Evolutionary conservation across 2,888 invertebrate species (phyloP).

Genomic region (Dichetophora obliterata): DNA sequence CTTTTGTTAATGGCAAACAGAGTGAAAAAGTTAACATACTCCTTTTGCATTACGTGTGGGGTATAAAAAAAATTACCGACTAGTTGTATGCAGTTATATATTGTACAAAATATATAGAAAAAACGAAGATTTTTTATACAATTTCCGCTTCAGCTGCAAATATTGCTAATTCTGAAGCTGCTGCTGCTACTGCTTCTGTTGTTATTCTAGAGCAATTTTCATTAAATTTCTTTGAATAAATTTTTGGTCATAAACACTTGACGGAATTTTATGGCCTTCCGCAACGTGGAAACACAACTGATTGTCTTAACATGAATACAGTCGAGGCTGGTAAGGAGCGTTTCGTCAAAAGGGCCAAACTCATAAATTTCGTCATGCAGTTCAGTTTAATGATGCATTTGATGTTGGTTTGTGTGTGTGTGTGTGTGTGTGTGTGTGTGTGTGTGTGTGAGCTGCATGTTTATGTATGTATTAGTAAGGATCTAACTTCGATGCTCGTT

Average conservation of each 20-base stretch:
- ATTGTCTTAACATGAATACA: constrained; percentile 19
- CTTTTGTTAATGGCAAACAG: too few species aligned
- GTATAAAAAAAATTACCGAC: too few species aligned
- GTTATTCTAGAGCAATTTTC: constrained; percentile 40
- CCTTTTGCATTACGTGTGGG: too few species aligned
- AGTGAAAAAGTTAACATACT: too few species aligned
- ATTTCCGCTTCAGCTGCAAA: too few species aligned
- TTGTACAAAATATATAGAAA: too few species aligned
- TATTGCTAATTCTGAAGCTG: neutral
- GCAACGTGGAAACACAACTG: constrained; percentile 12
- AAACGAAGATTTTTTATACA: too few species aligned
- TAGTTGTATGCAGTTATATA: too few species aligned
- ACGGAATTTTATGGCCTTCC: constrained; percentile 14
- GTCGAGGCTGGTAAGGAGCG: neutral
- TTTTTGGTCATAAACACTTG: constrained; percentile 32
- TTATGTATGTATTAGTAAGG: neutral
- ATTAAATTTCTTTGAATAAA: constrained; percentile 31
- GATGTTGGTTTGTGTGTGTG: constrained; percentile 45
- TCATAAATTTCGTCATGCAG: constrained; percentile 64
- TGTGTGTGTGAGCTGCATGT: neutral
- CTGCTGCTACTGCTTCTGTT: constrained; percentile 25
- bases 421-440: neutral
- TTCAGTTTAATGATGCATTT: constrained; percentile 65
- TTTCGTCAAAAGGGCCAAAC: constrained; percentile 16
- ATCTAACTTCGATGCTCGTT: constrained; percentile 55